phyloP scores from a whole-genome alignment of 2,888 invertebrate species.

The Hypena proboscidalis region DNA sequence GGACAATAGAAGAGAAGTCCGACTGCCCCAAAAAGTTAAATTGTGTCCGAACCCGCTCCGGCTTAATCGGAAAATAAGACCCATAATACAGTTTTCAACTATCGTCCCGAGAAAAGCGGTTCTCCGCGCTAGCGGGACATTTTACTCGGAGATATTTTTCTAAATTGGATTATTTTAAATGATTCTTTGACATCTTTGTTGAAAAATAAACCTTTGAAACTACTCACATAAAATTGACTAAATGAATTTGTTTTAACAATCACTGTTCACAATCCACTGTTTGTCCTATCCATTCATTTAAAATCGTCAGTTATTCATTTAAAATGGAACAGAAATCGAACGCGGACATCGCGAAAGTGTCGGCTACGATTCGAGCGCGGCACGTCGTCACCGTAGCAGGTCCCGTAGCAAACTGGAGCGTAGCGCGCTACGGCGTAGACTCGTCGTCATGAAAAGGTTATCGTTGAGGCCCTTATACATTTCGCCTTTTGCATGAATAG shows the following conservation, averaged over 20 bases:
- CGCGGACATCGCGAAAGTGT: slow-evolving; percentile 25
- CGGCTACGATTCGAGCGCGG: slow-evolving; percentile 19
- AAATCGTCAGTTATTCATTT: slow-evolving; percentile 20
- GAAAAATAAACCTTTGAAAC: not conserved
- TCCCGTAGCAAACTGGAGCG: slow-evolving; percentile 70
- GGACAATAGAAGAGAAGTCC: slow-evolving; percentile 16
- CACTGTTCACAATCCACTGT: slow-evolving; percentile 29
- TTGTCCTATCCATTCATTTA: slow-evolving; percentile 11
- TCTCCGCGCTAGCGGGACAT: not conserved
- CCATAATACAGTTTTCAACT: slow-evolving; percentile 11
- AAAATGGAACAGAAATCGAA: slow-evolving; percentile 29
- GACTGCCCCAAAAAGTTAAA: slow-evolving; percentile 25
- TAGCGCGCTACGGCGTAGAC: slow-evolving; percentile 60
- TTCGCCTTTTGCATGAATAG: slow-evolving; percentile 77
- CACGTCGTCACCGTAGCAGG: slow-evolving; percentile 57
- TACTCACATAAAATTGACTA: slow-evolving; percentile 19
- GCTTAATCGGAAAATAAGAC: slow-evolving; percentile 23
- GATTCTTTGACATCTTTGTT: not conserved
- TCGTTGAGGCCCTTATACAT: slow-evolving; percentile 73
- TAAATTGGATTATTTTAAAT: not conserved
- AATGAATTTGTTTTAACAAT: slow-evolving; percentile 39
- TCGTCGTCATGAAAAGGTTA: slow-evolving; percentile 74
- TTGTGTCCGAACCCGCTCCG: slow-evolving; percentile 18
- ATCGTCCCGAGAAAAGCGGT: slow-evolving; percentile 2
- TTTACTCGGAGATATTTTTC: not conserved